These are phyloP conservation scores for Bursaphelenchus mucronatus DNA, from an alignment of 1,140 invertebrate species.

Conservation along the genomic window DNA sequence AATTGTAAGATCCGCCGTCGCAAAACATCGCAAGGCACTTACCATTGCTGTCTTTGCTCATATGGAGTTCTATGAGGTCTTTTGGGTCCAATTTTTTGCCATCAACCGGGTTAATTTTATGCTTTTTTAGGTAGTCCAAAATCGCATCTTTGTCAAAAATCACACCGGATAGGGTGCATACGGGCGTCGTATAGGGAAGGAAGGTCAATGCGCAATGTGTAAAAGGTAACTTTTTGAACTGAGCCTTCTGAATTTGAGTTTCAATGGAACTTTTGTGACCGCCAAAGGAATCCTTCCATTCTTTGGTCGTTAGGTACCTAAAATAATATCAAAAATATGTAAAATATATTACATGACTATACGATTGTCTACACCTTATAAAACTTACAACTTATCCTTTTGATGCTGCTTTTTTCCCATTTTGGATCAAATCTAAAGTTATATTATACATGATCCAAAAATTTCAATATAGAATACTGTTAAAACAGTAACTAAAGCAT, in stretches of 20 bases:
- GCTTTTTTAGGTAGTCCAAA: conserved; percentile 83
- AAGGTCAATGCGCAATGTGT: conserved; percentile 76
- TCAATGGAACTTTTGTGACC: conserved; percentile 54
- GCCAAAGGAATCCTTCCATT: conserved; percentile 58
- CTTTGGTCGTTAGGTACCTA: conserved; percentile 54
- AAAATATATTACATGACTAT: too few relatives aligned
- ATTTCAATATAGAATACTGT: not conserved
- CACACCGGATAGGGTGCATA: conserved; percentile 77
- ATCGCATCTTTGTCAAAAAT: conserved; percentile 78
- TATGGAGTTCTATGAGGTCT: conserved; percentile 80
- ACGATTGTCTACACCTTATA: too few relatives aligned
- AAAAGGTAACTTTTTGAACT: conserved; percentile 84
- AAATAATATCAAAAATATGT: conserved; percentile 17
- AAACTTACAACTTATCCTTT: conserved; percentile 51
- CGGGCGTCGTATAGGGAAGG: conserved; percentile 84
- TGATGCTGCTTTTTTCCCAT: conserved; percentile 61
- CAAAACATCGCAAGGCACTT: conserved; percentile 14
- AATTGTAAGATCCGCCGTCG: too few relatives aligned
- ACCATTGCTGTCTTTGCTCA: conserved; percentile 78
- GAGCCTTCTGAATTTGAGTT: conserved; percentile 62
- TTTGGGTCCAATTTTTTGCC: conserved; percentile 83
- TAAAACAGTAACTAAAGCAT: not conserved
- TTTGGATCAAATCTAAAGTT: conserved; percentile 4
- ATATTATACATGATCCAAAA: conserved; percentile 5
- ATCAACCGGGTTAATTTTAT: conserved; percentile 86